Evolutionary conservation across 2,797 vertebrate genomes (phyloP).

Genomic region (Eutrigla gurnardus): DNA sequence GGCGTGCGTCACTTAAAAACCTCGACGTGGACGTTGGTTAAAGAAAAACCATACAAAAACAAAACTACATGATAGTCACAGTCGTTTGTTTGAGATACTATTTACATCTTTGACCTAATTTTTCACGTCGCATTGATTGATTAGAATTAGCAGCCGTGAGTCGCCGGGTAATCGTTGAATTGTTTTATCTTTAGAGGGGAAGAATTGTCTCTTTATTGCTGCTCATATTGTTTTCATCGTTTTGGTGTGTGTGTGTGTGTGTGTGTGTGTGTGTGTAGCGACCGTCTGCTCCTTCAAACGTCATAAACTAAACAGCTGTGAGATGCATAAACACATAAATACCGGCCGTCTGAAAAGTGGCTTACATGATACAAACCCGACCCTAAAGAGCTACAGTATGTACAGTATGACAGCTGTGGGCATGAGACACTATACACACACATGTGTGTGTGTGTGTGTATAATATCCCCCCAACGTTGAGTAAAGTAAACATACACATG

Average conservation of each 20-base stretch:
- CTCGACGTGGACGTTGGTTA: slow-evolving; percentile 53
- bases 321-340: slow-evolving; percentile 62
- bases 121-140: slow-evolving; percentile 34
- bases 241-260: slow-evolving; percentile 3
- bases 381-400: slow-evolving; percentile 70
- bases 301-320: slow-evolving; percentile 58
- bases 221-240: slow-evolving; percentile 44
- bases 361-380: slow-evolving; percentile 55
- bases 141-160: slow-evolving; percentile 29
- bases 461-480: slow-evolving; percentile 20
- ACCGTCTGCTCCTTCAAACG: too few species aligned
- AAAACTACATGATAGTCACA: slow-evolving; percentile 80
- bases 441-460: too few species aligned
- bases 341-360: slow-evolving; percentile 48
- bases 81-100: slow-evolving; percentile 77
- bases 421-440: slow-evolving; percentile 14
- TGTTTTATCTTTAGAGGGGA: slow-evolving; percentile 13
- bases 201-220: slow-evolving; percentile 63
- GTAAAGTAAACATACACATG: slow-evolving; percentile 64
- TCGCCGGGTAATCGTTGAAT: slow-evolving; percentile 22
- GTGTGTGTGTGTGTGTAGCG: too few species aligned
- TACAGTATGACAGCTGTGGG: slow-evolving; percentile 67
- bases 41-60: slow-evolving; percentile 71
- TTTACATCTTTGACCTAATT: slow-evolving; percentile 79
- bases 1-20: slow-evolving; percentile 70